phyloP scores from a whole-genome alignment of 1,140 invertebrate genomes.

The Ridgeia piscesae region DNA sequence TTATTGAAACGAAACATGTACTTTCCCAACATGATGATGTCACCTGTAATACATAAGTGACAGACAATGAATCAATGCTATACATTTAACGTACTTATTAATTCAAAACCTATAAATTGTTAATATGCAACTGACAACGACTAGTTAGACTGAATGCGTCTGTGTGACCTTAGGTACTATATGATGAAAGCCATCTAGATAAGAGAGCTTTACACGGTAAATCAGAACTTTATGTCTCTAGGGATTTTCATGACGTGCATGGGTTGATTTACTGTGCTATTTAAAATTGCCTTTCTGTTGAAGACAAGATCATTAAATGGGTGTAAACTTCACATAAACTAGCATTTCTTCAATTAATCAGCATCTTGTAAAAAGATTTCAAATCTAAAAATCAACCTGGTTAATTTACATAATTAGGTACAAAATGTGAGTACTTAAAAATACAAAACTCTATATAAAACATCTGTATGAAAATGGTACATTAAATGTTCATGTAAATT shows the following conservation, averaged over 20 bases:
- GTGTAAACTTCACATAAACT: not conserved
- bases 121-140: not conserved
- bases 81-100: not conserved
- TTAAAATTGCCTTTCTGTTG: no score
- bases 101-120: not conserved
- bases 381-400: no score
- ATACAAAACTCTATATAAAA: no score
- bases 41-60: conserved; percentile 58
- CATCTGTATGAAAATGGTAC: no score
- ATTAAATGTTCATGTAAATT: no score
- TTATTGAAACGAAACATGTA: conserved; percentile 89
- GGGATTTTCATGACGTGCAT: no score
- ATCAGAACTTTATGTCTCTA: not conserved
- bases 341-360: not conserved
- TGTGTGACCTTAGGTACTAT: not conserved
- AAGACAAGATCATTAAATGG: not conserved
- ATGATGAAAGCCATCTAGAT: not conserved
- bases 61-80: not conserved
- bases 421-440: no score
- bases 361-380: not conserved
- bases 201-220: not conserved
- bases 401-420: no score
- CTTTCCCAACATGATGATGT: conserved; percentile 77
- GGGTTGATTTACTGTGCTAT: no score
- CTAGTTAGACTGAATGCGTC: not conserved